phyloP scores from a whole-genome alignment of 1,140 invertebrate species.

The Macrocentrus cingulum region DNA sequence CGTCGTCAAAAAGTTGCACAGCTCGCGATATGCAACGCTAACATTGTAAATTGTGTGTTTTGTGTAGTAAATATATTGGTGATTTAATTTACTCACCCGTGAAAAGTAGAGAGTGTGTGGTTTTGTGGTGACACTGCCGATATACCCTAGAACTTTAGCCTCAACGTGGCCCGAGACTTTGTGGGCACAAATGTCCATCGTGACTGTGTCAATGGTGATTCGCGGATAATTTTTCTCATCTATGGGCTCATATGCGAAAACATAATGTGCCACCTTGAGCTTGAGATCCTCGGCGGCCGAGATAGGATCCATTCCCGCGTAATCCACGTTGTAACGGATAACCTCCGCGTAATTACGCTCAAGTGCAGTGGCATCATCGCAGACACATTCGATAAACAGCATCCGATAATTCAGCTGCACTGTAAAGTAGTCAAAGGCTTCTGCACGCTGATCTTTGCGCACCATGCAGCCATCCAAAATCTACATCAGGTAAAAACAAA shows the following conservation, averaged over 20 bases:
- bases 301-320: conserved; percentile 74
- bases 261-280: conserved; percentile 84
- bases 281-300: conserved; percentile 80
- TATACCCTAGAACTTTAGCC: conserved; percentile 74
- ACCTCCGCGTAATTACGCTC: conserved; percentile 90
- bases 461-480: conserved; percentile 94
- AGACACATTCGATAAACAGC: conserved; percentile 91
- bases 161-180: conserved; percentile 71
- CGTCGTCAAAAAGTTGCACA: too few species aligned
- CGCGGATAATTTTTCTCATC: conserved; percentile 60
- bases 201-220: conserved; percentile 74
- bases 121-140: conserved; percentile 73
- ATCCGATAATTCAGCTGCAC: conserved; percentile 79
- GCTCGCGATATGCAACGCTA: too few species aligned
- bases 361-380: conserved; percentile 79
- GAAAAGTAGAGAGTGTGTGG: conserved; percentile 76
- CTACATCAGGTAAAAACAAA: conserved; percentile 54
- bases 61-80: background rate
- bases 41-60: too few species aligned
- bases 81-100: conserved; percentile 58
- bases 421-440: conserved; percentile 75
- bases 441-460: conserved; percentile 74
- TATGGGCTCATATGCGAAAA: conserved; percentile 77
- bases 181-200: conserved; percentile 63
- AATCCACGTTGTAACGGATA: conserved; percentile 87